Evolutionary conservation across 2,888 invertebrate genomes (phyloP), one percentile per base, ranked within the genome.

Genomic region (Girardia tigrina): DNA sequence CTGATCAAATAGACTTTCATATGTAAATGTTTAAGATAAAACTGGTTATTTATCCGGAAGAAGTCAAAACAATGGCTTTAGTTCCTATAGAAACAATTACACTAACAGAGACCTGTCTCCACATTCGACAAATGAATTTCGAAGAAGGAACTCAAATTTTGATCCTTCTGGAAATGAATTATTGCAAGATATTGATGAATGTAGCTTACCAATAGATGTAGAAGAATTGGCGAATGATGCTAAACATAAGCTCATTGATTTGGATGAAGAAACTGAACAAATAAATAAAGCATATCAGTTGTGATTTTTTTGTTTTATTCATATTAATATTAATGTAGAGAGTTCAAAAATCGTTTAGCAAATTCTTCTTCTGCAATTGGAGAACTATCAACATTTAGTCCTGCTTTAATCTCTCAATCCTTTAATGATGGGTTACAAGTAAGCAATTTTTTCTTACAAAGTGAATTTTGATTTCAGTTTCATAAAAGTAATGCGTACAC

Each of bases 221-320:
- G 56, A 56, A 16, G 56, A 56, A 20, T 56, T 56, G 4, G 23
- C 56, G 2, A 56, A 4, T 56, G 56, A 56, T 56, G 56, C 56
- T 2, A 56, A 56, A n/a, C 56, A 56, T 56, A 56, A 56, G 23
- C 56, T 56, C 23, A 56, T 56, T n/a, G 23, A 56, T 56, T n/a
- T 56, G 23, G 56, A 56, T 56, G 56, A 56, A 56, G 56, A 56
- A 56, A 56, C 56, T 4, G 56, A 56, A 56, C 56, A 56, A 56
- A 56, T 56, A 20, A 56, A 56, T 56, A 56, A 56, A 56, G 56
- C 56, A 20, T 56, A 56, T 56, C n/a, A 12, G 56, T 56, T 6
- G 4, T 12, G 16, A 8, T 12, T 36, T 12, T 36, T 36, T 36
- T 36, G 36, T 12, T 36, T 12, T 36, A 36, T 12, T 36, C 8